Evolutionary conservation across 2,888 invertebrate genomes (phyloP).

Genomic region (Glaucopsyche alexis): DNA sequence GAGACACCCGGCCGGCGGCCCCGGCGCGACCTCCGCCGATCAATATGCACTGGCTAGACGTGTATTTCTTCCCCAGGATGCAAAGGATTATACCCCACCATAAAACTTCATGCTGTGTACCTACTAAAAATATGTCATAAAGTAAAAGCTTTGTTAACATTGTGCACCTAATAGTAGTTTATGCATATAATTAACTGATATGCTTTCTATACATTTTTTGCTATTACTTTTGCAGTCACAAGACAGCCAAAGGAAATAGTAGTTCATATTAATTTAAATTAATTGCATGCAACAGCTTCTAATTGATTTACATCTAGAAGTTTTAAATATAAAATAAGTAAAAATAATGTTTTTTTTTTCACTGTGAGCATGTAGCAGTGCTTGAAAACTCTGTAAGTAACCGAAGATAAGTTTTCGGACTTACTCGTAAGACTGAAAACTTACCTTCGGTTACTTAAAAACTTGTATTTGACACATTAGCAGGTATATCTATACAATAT

Average conservation of each 20-base stretch:
- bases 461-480: too few species aligned
- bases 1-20: conserved; percentile 50
- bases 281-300: too few species aligned
- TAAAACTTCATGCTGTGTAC: conserved; percentile 9
- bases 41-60: conserved; percentile 71
- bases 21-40: conserved; percentile 55
- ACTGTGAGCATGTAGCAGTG: too few species aligned
- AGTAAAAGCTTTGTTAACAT: not conserved
- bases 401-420: too few species aligned
- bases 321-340: too few species aligned
- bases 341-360: too few species aligned
- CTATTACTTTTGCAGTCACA: not conserved
- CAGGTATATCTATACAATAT: too few species aligned
- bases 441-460: too few species aligned
- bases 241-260: not conserved
- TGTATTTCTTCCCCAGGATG: conserved; percentile 60
- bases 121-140: not conserved
- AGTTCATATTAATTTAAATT: too few species aligned
- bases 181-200: not conserved
- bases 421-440: too few species aligned
- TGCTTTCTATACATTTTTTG: not conserved
- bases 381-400: too few species aligned
- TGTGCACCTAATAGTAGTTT: not conserved
- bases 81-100: conserved; percentile 38
- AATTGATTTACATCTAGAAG: too few species aligned